Conservation (phyloP, 2,888 invertebrate genomes). For the Synergus itoensis region DNA sequence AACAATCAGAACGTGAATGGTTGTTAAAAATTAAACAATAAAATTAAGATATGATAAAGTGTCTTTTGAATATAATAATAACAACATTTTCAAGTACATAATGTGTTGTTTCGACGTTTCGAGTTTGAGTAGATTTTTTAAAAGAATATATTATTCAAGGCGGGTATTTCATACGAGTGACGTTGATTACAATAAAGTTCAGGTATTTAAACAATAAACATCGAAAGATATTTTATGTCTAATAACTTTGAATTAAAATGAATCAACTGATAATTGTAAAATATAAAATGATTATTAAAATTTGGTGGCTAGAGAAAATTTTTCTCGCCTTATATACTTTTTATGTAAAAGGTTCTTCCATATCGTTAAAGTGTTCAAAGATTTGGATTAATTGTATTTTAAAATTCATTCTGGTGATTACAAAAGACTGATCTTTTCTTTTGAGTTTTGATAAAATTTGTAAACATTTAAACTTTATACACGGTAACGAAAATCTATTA, state of each 20-base stretch:
- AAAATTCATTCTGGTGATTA: slow-evolving; percentile 36
- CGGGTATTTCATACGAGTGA: slow-evolving; percentile 21
- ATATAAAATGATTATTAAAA: neutral
- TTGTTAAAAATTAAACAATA: slow-evolving; percentile 30
- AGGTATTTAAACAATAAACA: slow-evolving; percentile 15
- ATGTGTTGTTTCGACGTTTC: slow-evolving; percentile 40
- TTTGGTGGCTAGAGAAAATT: neutral
- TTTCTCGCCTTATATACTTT: neutral
- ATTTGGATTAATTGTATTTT: neutral
- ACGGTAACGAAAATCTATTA: neutral
- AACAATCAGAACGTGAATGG: slow-evolving; percentile 31
- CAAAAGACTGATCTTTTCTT: slow-evolving; percentile 31
- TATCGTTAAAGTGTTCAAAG: neutral
- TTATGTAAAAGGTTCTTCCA: slow-evolving; percentile 20
- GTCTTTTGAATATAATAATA: slow-evolving; percentile 29
- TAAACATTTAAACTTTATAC: slow-evolving; percentile 16
- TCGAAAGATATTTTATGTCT: neutral
- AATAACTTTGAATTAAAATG: neutral
- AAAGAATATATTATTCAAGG: slow-evolving; percentile 30
- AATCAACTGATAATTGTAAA: neutral
- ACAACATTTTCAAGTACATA: neutral
- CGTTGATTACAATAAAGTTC: slow-evolving; percentile 2
- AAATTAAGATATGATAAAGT: slow-evolving; percentile 22
- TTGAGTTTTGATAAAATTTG: slow-evolving; percentile 23
- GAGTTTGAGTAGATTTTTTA: slow-evolving; percentile 35